Evolutionary conservation across 1,140 invertebrate species (phyloP), one percentile per base, ranked within the genome.

Genomic region (Agraylea sexmaculata): DNA sequence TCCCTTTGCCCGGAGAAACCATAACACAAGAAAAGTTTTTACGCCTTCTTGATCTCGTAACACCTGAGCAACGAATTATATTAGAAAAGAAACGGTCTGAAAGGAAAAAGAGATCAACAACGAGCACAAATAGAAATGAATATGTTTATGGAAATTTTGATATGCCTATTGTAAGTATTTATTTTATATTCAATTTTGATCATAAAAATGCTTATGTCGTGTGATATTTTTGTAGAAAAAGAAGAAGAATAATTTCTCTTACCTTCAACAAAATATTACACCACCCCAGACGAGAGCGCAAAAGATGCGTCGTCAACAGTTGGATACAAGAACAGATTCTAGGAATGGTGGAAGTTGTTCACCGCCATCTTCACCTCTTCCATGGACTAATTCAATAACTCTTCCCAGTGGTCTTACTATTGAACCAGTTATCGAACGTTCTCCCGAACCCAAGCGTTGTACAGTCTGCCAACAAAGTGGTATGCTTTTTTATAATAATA

Each of bases 91-190:
- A 60, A 37, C 50, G 59, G 25, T 64, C 51, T 49, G 64, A 66
- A 29, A 56, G 63, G 7, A 56, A 63, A 11, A 66, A 66, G 46
- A 46, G 64, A 30, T 55, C 57, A 6, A 54, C 60, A 12, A 60
- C 56, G 2, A 60, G 50, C 42, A 58, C 60, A 21, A 66, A 63
- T 37, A 58, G 57, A 53, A 64, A 58, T 57, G 62, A 68, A 13
- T 66, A 60, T 37, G 23, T 65, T 4, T 68, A 65, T 50, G 58
- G 58, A 21, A 65, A 54, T 47, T 68, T 56, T 45, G 65, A 68
- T 13, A 58, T 63, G 54, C 37, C 60, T 31, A 53, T 59, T 29
- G 63, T 66, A 53, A 56, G 56, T 55, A 28, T 28, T 29, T 20
- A 10, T 38, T 15, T 33, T n/a, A n/a, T n/a, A n/a, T n/a, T n/a